A percentile compares a stretch with the other conserved stretches of the same genome.
Evolutionary conservation across 1,140 invertebrate species (phyloP).

Genomic region (Trachelipus rathkii): DNA sequence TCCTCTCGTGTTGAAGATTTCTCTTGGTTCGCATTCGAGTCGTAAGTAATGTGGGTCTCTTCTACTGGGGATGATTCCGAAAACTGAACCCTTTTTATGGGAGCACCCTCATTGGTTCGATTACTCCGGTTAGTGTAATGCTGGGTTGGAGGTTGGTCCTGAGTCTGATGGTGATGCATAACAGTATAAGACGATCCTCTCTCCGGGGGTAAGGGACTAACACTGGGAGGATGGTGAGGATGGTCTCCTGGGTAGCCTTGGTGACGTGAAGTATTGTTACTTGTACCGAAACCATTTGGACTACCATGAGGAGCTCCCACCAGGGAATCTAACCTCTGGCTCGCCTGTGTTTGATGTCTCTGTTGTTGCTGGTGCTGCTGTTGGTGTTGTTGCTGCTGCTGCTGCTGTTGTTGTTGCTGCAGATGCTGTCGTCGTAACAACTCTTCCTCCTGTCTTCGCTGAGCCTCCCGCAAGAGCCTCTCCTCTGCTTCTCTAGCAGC

Average conservation of each 20-base stretch:
- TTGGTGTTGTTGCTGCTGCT: constrained; percentile 30
- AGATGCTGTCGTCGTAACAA: constrained; percentile 35
- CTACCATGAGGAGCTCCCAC: constrained; percentile 51
- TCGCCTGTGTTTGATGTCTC: constrained; percentile 46
- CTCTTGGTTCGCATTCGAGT: constrained; percentile 45
- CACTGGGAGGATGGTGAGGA: constrained; percentile 26
- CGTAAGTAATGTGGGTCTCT: constrained; percentile 40
- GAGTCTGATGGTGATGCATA: constrained; percentile 61
- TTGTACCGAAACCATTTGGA: constrained; percentile 14
- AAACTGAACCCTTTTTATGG: constrained; percentile 44
- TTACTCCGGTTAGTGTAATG: constrained; percentile 15
- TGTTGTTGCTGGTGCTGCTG: constrained; percentile 33
- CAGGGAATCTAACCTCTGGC: constrained; percentile 55
- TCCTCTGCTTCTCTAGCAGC: constrained; percentile 50
- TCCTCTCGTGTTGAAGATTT: constrained; percentile 30
- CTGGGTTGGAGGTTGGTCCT: not conserved
- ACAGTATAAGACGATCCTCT: constrained; percentile 74
- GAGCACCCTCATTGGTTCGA: constrained; percentile 30
- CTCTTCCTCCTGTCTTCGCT: constrained; percentile 48
- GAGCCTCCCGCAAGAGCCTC: constrained; percentile 48
- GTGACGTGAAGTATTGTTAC: not conserved
- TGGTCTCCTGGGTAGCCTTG: constrained; percentile 18
- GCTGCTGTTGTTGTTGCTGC: constrained; percentile 36
- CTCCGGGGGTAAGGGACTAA: constrained; percentile 64
- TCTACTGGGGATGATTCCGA: constrained; percentile 37